phyloP scores from a whole-genome alignment of 1,140 invertebrate genomes.

The Drosophila hydei region DNA sequence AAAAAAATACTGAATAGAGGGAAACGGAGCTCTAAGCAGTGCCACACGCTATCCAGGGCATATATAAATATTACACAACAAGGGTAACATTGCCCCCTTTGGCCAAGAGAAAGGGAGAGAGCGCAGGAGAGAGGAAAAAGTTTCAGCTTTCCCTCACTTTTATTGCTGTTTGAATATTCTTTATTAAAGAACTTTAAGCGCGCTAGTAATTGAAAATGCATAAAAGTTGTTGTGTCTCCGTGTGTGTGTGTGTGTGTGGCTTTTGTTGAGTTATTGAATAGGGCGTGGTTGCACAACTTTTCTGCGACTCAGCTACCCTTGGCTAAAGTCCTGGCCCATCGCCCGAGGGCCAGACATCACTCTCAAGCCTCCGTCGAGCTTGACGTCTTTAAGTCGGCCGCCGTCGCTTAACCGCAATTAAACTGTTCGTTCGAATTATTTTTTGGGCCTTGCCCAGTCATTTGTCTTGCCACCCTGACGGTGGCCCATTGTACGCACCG shows the following conservation, averaged over 20 bases:
- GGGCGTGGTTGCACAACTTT: slow-evolving; percentile 57
- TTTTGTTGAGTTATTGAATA: slow-evolving; percentile 78
- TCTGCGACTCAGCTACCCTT: slow-evolving; percentile 50
- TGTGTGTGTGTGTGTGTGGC: slow-evolving; percentile 11
- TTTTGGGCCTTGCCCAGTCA: slow-evolving; percentile 61
- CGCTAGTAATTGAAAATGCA: slow-evolving; percentile 70
- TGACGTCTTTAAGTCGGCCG: slow-evolving; percentile 54
- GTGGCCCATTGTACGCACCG: slow-evolving; percentile 8
- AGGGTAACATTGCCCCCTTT: slow-evolving; percentile 66
- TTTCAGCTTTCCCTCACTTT: slow-evolving; percentile 19
- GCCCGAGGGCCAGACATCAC: slow-evolving; percentile 32
- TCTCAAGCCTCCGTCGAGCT: slow-evolving; percentile 13
- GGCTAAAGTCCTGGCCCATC: slow-evolving; percentile 39
- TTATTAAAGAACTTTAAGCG: slow-evolving; percentile 55
- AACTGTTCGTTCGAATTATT: slow-evolving; percentile 68
- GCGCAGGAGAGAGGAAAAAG: slow-evolving; percentile 31
- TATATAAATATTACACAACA: slow-evolving; percentile 62
- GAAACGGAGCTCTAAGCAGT: not conserved
- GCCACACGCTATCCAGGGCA: slow-evolving; percentile 62
- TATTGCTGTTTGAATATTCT: slow-evolving; percentile 20
- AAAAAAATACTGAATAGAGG: not conserved
- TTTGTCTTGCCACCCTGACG: slow-evolving; percentile 73
- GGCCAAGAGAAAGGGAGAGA: slow-evolving; percentile 24
- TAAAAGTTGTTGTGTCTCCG: slow-evolving; percentile 49
- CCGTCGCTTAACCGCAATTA: slow-evolving; percentile 75